Base-by-base conservation (phyloP, 2,113 vertebrate species). In the Campylorhamphus procurvoides region DNA sequence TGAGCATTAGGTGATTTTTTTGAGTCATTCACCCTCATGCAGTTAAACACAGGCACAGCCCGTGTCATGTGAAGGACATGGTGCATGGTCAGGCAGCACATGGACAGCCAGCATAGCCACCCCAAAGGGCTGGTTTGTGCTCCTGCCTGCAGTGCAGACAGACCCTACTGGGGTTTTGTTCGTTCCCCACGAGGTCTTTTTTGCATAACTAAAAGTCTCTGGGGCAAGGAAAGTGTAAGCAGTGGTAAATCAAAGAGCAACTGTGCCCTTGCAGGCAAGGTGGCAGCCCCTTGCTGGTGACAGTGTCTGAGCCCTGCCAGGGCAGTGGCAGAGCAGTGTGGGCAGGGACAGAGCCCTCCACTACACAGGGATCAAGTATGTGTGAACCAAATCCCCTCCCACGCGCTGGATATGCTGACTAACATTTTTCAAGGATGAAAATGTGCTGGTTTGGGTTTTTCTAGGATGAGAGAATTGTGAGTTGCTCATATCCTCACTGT, bases 361-460 rank as follows among this genome's bases (percentile, higher is more conserved):
- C 58, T 22, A 12, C 2, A 0, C 22, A 10, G 4, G 1, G 19
- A 27, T 14, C 9, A 62, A 33, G 16, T 11, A 28, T 2, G 2
- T 20, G n/a, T 60, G 37, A 84, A 27, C 11, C 33, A 7, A 40
- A 44, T 27, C 1, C 37, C 20, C 33, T 3, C 23, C 20, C 22
- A 5, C 9, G 3, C 1, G 0, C 10, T 39, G 27, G 15, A 10
- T n/a, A 31, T 20, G 35, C 37, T 68, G 58, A 53, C 59, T 69
- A 60, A 20, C 19, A 31, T 49, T 84, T 90, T 69, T 60, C 37
- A 71, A 39, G 66, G 56, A 39, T 40, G n/a, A 82, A 94, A 86
- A 37, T 16, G 9, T 69, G 55, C 33, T 56, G 25, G 12, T 59
- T 78, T 76, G n/a, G 10, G 29, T 49, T 88, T 69, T 87, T 67